A percentile compares a stretch with the other conserved stretches of the same genome.
Evolutionary conservation across 1,140 invertebrate species (phyloP).

Genomic region (Macrosteles quadrilineatus): DNA sequence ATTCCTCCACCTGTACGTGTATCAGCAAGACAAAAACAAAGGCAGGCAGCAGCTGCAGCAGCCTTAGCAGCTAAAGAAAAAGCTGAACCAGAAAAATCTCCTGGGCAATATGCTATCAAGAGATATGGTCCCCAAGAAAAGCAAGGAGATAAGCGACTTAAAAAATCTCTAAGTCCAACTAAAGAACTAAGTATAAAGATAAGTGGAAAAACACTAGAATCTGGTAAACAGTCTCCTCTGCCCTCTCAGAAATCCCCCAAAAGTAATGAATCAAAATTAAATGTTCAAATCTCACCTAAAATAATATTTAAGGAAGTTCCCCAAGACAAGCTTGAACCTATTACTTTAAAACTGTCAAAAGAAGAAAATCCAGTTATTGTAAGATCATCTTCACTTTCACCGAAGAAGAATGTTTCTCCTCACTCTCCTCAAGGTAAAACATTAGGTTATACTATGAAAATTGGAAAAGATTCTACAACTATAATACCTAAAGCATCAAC

Average conservation of each 20-base stretch:
- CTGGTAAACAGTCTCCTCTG: not conserved
- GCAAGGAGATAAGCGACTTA: not conserved
- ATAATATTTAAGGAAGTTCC: not conserved
- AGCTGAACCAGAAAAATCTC: not conserved
- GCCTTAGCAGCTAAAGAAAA: not conserved
- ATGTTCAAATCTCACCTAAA: not conserved
- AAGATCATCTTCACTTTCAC: slow-evolving; percentile 31
- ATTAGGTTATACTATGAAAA: slow-evolving; percentile 39
- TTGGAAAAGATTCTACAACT: slow-evolving; percentile 37
- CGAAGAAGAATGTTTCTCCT: slow-evolving; percentile 23
- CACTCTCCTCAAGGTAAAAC: slow-evolving; percentile 34
- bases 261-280: not conserved
- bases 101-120: not conserved
- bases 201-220: not conserved
- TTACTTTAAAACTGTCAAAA: slow-evolving; percentile 38
- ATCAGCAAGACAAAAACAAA: slow-evolving; percentile 6
- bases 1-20: not conserved
- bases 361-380: slow-evolving; percentile 33
- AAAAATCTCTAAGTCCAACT: slow-evolving; percentile 5
- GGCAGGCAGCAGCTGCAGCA: slow-evolving; percentile 11
- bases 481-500: slow-evolving; percentile 36
- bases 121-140: not conserved
- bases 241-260: not conserved
- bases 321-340: slow-evolving; percentile 33
- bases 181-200: slow-evolving; percentile 16